Conservation (phyloP, 2,113 vertebrate genomes). For the Cephalopholis sonnerati region DNA sequence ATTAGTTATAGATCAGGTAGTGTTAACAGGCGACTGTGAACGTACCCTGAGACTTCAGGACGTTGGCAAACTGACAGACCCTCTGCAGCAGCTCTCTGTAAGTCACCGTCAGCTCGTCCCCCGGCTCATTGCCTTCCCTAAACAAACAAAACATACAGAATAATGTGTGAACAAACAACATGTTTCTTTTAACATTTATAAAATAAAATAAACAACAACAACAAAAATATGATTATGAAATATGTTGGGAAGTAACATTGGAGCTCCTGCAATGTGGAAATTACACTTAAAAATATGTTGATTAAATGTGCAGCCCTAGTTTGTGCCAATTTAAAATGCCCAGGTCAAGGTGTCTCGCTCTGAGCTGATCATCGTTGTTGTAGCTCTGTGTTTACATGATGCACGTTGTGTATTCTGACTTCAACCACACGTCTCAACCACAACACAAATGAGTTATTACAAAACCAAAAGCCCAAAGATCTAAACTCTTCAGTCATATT, state of each 20-base stretch:
- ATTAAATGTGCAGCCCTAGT: too few relatives aligned
- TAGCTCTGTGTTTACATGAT: neutral
- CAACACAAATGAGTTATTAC: neutral
- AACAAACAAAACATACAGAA: conserved; percentile 9
- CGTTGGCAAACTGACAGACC: conserved; percentile 95
- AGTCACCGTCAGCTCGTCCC: conserved; percentile 89
- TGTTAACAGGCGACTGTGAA: neutral
- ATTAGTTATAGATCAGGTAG: neutral
- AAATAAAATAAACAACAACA: too few relatives aligned
- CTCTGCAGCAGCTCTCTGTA: conserved; percentile 91
- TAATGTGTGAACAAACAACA: neutral
- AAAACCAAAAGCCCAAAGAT: too few relatives aligned
- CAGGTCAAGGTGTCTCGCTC: too few relatives aligned
- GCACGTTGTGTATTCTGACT: neutral
- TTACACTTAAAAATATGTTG: too few relatives aligned
- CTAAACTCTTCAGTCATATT: neutral
- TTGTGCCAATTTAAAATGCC: too few relatives aligned
- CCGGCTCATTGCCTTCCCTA: conserved; percentile 98
- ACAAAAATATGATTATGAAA: neutral
- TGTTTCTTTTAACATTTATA: too few relatives aligned
- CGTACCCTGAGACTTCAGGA: conserved; percentile 90
- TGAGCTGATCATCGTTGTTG: too few relatives aligned
- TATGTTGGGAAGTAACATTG: too few relatives aligned
- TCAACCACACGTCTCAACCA: neutral
- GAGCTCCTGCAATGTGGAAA: too few relatives aligned